Conservation (phyloP, 2,888 invertebrate genomes). For the Syritta pipiens region DNA sequence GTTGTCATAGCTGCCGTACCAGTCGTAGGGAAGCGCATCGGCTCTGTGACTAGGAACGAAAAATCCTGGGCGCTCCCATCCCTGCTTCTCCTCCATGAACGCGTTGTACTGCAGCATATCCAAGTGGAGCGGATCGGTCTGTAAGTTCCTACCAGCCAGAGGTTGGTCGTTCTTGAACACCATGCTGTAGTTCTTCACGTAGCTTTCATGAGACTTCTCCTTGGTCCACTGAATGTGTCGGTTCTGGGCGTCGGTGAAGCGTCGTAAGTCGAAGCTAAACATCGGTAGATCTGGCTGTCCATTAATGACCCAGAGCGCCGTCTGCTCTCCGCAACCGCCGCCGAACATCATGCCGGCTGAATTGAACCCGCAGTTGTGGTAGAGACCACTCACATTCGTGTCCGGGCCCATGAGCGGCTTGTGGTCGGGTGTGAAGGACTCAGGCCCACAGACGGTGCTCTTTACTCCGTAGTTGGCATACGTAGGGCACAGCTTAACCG, state of each 20-base stretch:
- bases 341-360: constrained; percentile 96
- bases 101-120: constrained; percentile 87
- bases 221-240: constrained; percentile 87
- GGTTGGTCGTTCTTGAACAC: constrained; percentile 92
- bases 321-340: constrained; percentile 91
- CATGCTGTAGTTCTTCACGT: constrained; percentile 90
- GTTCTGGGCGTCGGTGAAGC: constrained; percentile 88
- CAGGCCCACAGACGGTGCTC: constrained; percentile 93
- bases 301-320: constrained; percentile 90
- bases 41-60: constrained; percentile 81
- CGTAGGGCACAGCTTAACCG: constrained; percentile 87
- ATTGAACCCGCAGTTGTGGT: constrained; percentile 93
- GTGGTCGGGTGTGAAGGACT: constrained; percentile 95
- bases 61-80: constrained; percentile 95
- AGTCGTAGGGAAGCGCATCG: constrained; percentile 86
- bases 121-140: constrained; percentile 84
- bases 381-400: constrained; percentile 84
- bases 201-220: constrained; percentile 93
- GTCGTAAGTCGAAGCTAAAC: constrained; percentile 91
- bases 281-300: constrained; percentile 92
- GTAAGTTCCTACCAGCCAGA: constrained; percentile 87
- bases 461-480: constrained; percentile 88
- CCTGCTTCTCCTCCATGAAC: constrained; percentile 90
- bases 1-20: constrained; percentile 90
- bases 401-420: constrained; percentile 92